Conservation (phyloP, 2,113 vertebrate genomes). For the Austrofundulus limnaeus region DNA sequence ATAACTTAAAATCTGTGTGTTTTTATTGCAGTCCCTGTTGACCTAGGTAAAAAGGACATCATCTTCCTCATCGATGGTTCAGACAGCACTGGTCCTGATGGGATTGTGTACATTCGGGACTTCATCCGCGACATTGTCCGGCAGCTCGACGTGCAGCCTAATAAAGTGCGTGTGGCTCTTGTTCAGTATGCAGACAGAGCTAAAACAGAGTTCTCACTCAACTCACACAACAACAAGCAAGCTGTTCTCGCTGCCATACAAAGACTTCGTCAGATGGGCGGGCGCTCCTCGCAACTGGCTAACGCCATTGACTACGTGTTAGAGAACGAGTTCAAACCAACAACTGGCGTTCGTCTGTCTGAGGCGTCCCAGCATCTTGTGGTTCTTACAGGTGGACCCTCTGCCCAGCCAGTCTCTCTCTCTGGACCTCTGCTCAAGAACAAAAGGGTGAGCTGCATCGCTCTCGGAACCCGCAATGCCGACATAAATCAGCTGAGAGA, state of each 20-base stretch:
- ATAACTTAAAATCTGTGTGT: not conserved
- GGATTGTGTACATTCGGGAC: slow-evolving; percentile 89
- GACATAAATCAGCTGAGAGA: slow-evolving; percentile 80
- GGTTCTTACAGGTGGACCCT: slow-evolving; percentile 87
- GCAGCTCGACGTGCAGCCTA: slow-evolving; percentile 84
- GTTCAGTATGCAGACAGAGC: slow-evolving; percentile 87
- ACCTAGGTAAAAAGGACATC: slow-evolving; percentile 86
- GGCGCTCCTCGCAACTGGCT: slow-evolving; percentile 82
- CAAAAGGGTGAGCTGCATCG: slow-evolving; percentile 80
- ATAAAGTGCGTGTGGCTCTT: slow-evolving; percentile 84
- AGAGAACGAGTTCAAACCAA: slow-evolving; percentile 82
- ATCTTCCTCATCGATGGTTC: slow-evolving; percentile 96
- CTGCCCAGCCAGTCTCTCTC: slow-evolving; percentile 81
- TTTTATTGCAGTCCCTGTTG: slow-evolving; percentile 46
- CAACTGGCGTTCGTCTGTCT: slow-evolving; percentile 83
- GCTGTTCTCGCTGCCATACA: slow-evolving; percentile 79
- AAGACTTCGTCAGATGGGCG: slow-evolving; percentile 85
- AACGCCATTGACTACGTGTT: slow-evolving; percentile 86
- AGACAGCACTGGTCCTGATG: slow-evolving; percentile 63
- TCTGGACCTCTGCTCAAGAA: slow-evolving; percentile 78
- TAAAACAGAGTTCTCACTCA: slow-evolving; percentile 87
- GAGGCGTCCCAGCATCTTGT: slow-evolving; percentile 92
- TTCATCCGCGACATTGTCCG: slow-evolving; percentile 85
- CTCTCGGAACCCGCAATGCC: slow-evolving; percentile 79
- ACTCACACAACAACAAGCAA: slow-evolving; percentile 80